Evolutionary conservation across 2,113 vertebrate genomes (phyloP).

Genomic region (Chunga burmeisteri): DNA sequence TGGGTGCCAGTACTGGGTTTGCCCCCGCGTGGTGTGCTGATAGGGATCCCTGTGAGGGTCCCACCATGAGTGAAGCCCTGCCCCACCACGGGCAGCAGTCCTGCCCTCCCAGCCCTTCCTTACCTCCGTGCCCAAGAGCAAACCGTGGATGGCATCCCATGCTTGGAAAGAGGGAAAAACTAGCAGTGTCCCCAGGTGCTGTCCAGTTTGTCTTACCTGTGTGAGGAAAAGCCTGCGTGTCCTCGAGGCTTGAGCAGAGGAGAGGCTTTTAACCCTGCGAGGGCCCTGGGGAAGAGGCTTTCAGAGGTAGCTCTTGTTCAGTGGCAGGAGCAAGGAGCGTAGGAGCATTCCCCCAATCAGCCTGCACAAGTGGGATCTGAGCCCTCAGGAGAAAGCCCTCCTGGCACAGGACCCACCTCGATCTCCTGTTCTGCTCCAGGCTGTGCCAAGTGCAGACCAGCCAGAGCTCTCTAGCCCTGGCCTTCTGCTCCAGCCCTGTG

Average conservation of each 20-base stretch:
- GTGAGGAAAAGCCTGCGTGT: background rate
- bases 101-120: background rate
- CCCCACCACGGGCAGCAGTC: background rate
- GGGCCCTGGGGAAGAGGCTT: background rate
- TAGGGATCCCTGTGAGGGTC: background rate
- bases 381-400: background rate
- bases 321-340: background rate
- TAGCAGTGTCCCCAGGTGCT: background rate
- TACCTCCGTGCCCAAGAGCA: background rate
- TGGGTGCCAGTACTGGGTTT: background rate
- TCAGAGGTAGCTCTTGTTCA: background rate
- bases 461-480: background rate
- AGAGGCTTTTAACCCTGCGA: background rate
- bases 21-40: fast-evolving
- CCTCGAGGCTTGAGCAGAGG: fast-evolving
- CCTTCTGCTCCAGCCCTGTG: background rate
- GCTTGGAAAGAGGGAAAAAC: background rate
- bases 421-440: background rate
- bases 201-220: background rate
- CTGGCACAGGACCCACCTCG: background rate
- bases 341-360: background rate
- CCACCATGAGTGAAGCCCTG: too few species aligned
- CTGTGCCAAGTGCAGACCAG: background rate
- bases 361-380: background rate
- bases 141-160: background rate